phyloP scores from a whole-genome alignment of 2,797 vertebrate genomes.

The Halcyon leucocephala region DNA sequence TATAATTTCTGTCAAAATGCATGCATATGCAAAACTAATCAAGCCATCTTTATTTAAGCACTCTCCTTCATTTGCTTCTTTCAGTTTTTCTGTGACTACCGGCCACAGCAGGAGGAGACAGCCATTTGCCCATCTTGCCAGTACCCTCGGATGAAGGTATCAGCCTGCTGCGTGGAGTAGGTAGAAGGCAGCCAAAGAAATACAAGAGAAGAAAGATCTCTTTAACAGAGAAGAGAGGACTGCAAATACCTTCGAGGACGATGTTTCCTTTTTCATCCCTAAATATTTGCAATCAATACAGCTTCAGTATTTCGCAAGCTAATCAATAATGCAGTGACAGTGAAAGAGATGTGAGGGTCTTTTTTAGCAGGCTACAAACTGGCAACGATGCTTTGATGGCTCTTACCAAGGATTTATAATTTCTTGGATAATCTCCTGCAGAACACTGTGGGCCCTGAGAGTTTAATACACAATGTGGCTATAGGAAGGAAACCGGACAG shows the following conservation, averaged over 20 bases:
- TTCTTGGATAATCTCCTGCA: conserved; percentile 47
- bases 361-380: not conserved
- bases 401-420: conserved; percentile 39
- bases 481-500: not conserved
- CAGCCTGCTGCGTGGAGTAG: not conserved
- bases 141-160: not conserved
- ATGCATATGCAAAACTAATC: not conserved
- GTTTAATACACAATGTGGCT: not conserved
- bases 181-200: not conserved
- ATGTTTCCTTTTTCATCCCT: conserved; percentile 42
- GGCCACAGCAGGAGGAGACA: not conserved
- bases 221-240: not conserved
- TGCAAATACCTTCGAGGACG: conserved; percentile 5
- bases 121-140: not conserved
- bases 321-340: conserved; percentile 64
- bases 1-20: not conserved
- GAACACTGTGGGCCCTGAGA: conserved; percentile 24
- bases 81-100: not conserved
- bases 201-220: not conserved
- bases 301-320: conserved; percentile 32
- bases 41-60: not conserved
- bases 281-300: conserved; percentile 66
- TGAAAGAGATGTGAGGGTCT: conserved; percentile 50
- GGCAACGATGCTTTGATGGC: conserved; percentile 43
- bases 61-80: not conserved